phyloP scores from a whole-genome alignment of 2,113 vertebrate genomes.

The Pollachius pollachius region DNA sequence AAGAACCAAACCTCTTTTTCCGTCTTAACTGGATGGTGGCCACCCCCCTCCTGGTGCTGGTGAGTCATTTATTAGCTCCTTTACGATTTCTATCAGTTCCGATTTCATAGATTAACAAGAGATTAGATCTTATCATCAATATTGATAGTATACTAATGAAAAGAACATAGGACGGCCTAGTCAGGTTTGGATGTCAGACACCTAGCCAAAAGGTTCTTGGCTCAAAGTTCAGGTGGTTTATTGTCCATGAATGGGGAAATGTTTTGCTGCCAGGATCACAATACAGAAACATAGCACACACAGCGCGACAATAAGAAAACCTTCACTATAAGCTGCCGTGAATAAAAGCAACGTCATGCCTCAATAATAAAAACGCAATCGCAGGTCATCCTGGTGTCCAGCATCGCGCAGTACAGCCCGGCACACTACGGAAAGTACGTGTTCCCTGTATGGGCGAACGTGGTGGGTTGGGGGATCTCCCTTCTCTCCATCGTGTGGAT shows the following conservation, averaged over 20 bases:
- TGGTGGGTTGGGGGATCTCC: slow-evolving; percentile 69
- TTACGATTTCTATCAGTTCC: background rate
- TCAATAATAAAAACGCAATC: background rate
- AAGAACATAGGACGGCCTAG: no score
- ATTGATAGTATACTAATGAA: no score
- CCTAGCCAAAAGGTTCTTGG: no score
- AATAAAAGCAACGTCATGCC: background rate
- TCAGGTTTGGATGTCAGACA: no score
- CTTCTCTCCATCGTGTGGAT: slow-evolving; percentile 74
- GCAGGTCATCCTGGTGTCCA: slow-evolving; percentile 68
- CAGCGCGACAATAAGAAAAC: no score
- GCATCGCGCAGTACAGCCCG: slow-evolving; percentile 68
- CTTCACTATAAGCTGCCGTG: background rate
- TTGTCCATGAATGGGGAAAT: no score
- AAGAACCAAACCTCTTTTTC: slow-evolving; percentile 64
- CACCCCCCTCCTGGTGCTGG: slow-evolving; percentile 69
- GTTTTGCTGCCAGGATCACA: no score
- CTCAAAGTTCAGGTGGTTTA: no score
- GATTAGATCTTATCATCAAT: no score
- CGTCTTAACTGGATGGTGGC: slow-evolving; percentile 65
- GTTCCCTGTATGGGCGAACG: slow-evolving; percentile 72
- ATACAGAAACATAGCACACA: no score
- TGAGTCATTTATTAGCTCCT: slow-evolving; percentile 41
- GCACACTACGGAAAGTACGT: slow-evolving; percentile 65
- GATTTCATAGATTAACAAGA: no score